Conservation (phyloP, 1,140 invertebrate species). For the Bombus breviceps region DNA sequence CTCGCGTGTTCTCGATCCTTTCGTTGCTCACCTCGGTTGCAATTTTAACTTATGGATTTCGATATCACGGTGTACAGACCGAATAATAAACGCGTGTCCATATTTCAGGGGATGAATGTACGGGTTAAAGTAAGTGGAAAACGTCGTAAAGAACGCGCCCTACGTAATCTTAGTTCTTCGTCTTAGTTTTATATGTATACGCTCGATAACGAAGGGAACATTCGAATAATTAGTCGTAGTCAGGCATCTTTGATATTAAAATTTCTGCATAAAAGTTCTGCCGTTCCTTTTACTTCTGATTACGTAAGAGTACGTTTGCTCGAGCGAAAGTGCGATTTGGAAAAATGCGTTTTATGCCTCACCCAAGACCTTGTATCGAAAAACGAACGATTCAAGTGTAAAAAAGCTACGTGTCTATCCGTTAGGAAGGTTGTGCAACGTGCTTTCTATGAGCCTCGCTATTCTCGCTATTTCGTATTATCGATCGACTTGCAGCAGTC, state of each 20-base stretch:
- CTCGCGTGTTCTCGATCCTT: not conserved
- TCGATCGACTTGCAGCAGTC: constrained; percentile 51
- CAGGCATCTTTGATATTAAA: not conserved
- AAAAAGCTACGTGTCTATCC: constrained; percentile 8
- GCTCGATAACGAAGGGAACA: too few relatives aligned
- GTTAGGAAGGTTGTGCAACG: constrained; percentile 46
- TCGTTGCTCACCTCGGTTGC: not conserved
- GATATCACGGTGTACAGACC: not conserved
- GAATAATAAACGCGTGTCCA: not conserved
- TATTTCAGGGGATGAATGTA: not conserved
- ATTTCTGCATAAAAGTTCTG: not conserved
- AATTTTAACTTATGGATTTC: constrained; percentile 17
- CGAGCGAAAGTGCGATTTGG: not conserved
- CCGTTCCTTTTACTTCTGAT: not conserved
- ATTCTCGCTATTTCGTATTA: constrained; percentile 52
- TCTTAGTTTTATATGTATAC: too few relatives aligned
- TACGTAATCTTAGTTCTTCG: too few relatives aligned
- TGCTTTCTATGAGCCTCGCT: constrained; percentile 48
- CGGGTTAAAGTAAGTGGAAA: too few relatives aligned
- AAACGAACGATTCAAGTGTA: constrained; percentile 16
- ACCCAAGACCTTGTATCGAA: constrained; percentile 9
- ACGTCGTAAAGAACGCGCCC: too few relatives aligned
- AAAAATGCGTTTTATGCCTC: not conserved
- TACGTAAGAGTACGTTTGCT: not conserved
- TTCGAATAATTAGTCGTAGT: not conserved